phyloP scores from a whole-genome alignment of 2,797 vertebrate genomes.

The Sciaenops ocellatus region DNA sequence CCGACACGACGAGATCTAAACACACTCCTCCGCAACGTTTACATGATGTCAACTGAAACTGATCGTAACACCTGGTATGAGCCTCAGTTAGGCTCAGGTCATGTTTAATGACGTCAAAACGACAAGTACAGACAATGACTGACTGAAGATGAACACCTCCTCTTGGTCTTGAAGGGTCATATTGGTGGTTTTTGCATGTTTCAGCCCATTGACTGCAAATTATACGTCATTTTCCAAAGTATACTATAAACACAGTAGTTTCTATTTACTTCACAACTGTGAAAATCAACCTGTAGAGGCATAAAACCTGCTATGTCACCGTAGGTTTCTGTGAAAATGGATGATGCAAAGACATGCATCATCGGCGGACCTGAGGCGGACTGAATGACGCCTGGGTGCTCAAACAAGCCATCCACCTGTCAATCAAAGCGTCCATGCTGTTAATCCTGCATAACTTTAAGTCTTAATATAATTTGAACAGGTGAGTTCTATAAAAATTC shows the following conservation, averaged over 20 bases:
- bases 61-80: conserved; percentile 47
- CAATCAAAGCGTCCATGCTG: too few species aligned
- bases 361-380: too few species aligned
- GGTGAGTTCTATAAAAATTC: too few species aligned
- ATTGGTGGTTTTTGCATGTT: not conserved
- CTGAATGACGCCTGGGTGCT: too few species aligned
- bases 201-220: not conserved
- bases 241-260: not conserved
- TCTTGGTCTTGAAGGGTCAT: not conserved
- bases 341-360: too few species aligned
- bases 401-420: too few species aligned
- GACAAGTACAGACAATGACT: conserved; percentile 35
- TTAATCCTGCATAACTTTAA: too few species aligned
- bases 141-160: not conserved
- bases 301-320: not conserved
- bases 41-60: conserved; percentile 11
- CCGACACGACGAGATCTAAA: not conserved
- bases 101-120: conserved; percentile 33
- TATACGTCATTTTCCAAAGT: not conserved
- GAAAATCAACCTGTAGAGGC: not conserved
- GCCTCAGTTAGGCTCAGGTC: conserved; percentile 10
- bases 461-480: too few species aligned
- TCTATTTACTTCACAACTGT: conserved; percentile 4
- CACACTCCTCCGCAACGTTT: not conserved
- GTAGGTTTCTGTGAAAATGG: too few species aligned